These are phyloP conservation scores for Pseudomyrmex pallidus DNA, from an alignment of 1,140 invertebrate genomes.

Conservation along the genomic window DNA sequence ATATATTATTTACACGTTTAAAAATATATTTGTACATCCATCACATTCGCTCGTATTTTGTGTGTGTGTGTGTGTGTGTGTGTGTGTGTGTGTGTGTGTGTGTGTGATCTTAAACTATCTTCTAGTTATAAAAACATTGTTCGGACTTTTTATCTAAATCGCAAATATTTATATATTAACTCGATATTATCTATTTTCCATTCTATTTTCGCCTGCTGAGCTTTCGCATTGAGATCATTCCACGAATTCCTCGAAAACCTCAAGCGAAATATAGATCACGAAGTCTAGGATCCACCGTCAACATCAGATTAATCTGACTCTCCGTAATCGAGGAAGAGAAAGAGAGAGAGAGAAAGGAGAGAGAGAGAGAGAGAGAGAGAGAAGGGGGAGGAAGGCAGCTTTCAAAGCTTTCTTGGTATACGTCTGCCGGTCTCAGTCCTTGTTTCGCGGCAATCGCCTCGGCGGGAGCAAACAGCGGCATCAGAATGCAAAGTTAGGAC, in stretches of 20 bases:
- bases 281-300: conserved; percentile 64
- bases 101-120: no score
- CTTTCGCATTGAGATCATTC: conserved; percentile 51
- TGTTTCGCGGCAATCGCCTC: conserved; percentile 71
- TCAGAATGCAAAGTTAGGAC: conserved; percentile 83
- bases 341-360: not conserved
- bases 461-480: conserved; percentile 67
- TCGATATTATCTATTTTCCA: conserved; percentile 41
- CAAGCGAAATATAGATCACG: conserved; percentile 71
- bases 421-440: conserved; percentile 58
- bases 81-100: no score
- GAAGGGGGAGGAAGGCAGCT: conserved; percentile 29
- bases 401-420: conserved; percentile 67
- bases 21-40: no score
- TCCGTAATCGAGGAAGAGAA: conserved; percentile 66
- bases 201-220: conserved; percentile 32
- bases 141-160: not conserved
- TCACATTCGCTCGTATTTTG: no score
- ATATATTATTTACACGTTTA: no score
- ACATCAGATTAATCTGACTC: conserved; percentile 61
- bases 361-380: not conserved
- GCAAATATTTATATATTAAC: not conserved
- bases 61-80: no score
- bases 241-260: conserved; percentile 53
- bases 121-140: not conserved